Conservation (phyloP, 1,140 invertebrate species). For the Brachionus angularis region DNA sequence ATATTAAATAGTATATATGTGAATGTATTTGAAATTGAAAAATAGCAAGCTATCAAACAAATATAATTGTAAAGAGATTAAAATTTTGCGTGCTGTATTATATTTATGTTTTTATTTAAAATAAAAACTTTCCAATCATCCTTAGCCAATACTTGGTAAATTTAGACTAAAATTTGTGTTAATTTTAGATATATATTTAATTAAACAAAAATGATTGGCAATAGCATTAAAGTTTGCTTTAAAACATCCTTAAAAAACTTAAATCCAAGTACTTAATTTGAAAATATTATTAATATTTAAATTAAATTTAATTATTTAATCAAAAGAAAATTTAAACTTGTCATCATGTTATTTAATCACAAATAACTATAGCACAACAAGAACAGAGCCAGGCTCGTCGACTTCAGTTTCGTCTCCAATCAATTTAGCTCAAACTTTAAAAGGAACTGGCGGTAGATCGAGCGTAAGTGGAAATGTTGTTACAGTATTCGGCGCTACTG, state of each 20-base stretch:
- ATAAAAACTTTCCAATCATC: no score
- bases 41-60: no score
- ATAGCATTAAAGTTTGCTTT: slow-evolving; percentile 13
- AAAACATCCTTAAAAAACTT: slow-evolving; percentile 29
- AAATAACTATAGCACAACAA: slow-evolving; percentile 5
- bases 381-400: neutral
- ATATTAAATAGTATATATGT: no score
- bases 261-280: neutral
- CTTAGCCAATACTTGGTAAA: no score
- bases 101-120: no score
- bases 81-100: no score
- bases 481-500: slow-evolving; percentile 88
- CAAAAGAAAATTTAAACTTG: neutral
- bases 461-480: slow-evolving; percentile 93
- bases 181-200: no score
- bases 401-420: neutral
- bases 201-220: slow-evolving; percentile 35
- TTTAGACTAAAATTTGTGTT: no score
- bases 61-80: no score
- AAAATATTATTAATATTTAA: no score
- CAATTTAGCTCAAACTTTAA: neutral
- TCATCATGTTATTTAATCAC: neutral
- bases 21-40: no score
- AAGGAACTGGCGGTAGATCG: slow-evolving; percentile 64
- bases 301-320: no score